Evolutionary conservation across 2,888 invertebrate genomes (phyloP).

Genomic region (Orthosia gracilis): DNA sequence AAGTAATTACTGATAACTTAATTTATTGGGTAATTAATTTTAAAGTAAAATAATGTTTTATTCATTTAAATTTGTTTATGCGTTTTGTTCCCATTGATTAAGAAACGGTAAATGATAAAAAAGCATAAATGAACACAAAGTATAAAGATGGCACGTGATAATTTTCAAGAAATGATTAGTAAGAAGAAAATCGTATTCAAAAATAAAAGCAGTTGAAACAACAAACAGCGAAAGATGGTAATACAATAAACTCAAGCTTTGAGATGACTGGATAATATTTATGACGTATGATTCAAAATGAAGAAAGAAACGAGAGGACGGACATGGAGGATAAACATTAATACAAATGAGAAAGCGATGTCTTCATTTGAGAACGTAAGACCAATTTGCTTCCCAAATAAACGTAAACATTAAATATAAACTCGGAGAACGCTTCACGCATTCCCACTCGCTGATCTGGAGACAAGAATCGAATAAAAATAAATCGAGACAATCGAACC

Average conservation of each 20-base stretch:
- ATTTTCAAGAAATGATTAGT: background rate
- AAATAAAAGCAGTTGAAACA: slow-evolving; percentile 32
- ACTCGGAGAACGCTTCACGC: slow-evolving; percentile 73
- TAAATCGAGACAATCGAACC: slow-evolving; percentile 81
- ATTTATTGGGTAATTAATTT: slow-evolving; percentile 51
- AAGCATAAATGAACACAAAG: background rate
- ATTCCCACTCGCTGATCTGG: slow-evolving; percentile 70
- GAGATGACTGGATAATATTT: slow-evolving; percentile 41
- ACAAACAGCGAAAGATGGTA: slow-evolving; percentile 22
- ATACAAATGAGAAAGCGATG: slow-evolving; percentile 60
- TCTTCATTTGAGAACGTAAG: slow-evolving; percentile 65
- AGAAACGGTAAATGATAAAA: slow-evolving; percentile 15
- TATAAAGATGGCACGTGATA: background rate
- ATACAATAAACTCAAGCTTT: slow-evolving; percentile 33
- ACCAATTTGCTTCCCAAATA: slow-evolving; percentile 66
- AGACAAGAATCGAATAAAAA: slow-evolving; percentile 79
- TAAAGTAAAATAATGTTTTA: slow-evolving; percentile 45
- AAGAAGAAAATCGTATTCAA: slow-evolving; percentile 15
- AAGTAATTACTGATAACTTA: slow-evolving; percentile 50
- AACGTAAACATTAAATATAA: slow-evolving; percentile 68
- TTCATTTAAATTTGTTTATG: slow-evolving; percentile 32
- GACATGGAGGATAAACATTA: slow-evolving; percentile 52
- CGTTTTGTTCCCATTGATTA: slow-evolving; percentile 37
- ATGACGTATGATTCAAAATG: slow-evolving; percentile 50
- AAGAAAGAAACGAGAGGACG: slow-evolving; percentile 38